These are phyloP conservation scores for Pseudorectes ferrugineus DNA, from an alignment of 2,113 vertebrate genomes.

Conservation along the genomic window DNA sequence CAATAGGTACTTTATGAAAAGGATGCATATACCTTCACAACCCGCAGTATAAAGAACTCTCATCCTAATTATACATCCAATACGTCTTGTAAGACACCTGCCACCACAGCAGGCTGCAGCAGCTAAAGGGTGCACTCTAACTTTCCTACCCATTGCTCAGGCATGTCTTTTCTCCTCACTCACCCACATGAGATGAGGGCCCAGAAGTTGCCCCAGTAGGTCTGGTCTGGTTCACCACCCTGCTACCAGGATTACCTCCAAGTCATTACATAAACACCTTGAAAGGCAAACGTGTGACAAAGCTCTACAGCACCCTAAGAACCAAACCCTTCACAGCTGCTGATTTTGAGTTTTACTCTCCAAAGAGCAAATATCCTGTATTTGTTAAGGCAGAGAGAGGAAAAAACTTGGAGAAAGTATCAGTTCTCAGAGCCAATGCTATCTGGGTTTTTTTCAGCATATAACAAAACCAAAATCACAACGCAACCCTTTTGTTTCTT, in stretches of 20 bases:
- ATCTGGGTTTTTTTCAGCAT: background rate
- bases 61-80: background rate
- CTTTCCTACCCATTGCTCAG: background rate
- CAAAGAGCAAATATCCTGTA: background rate
- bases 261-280: background rate
- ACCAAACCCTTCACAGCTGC: background rate
- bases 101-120: background rate
- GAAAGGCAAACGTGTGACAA: background rate
- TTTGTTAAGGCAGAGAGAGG: background rate
- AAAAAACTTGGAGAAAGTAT: background rate
- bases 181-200: accelerated
- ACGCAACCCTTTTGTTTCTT: background rate
- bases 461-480: background rate
- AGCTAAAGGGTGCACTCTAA: background rate
- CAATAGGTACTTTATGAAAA: background rate
- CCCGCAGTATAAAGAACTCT: background rate
- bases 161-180: background rate
- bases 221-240: background rate
- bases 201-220: background rate
- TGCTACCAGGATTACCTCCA: background rate
- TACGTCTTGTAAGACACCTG: background rate
- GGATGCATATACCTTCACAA: accelerated
- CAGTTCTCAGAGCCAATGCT: background rate
- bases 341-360: background rate
- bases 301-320: background rate